Base-by-base conservation (phyloP, 2,113 vertebrate species). In the Forbesichthys papilliferus region DNA sequence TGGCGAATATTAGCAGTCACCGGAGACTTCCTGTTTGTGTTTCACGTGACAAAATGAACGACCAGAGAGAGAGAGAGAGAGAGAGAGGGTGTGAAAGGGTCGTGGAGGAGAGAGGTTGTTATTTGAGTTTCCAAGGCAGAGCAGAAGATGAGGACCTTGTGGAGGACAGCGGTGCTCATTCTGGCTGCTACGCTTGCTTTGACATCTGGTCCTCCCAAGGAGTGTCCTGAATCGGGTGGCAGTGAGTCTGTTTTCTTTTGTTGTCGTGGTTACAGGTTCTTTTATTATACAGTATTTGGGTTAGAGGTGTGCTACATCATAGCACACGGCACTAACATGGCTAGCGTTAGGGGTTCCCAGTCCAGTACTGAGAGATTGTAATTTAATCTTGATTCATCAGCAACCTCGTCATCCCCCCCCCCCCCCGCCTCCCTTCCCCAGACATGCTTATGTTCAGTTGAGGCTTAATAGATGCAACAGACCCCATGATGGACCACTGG, bases 181-280 rank as follows among this genome's bases (percentile, higher is more conserved):
- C 61, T 80, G 58, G 11, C 6, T 0, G 47, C 73, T 0, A 6
- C 56, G 7, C 27, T 11, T 11, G 20, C 11, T 33, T 9, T 18
- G 18, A 11, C 20, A 27, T 12, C 56, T 5, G 20, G 36, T 11
- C 56, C 56, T 12, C 9, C 20, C 10, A 67, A 80, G 0, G 67
- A 82, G 11, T 84, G 81, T 48, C 36, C 72, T 9, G 33, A 55
- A 49, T 84, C 77, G 79, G 68, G 72, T 0, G 1, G 69, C 73
- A 73, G 75, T 87, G 74, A 87, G 83, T 16, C 7, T n/a, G n/a
- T 1, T 16, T 14, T 16, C 6, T n/a, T 54, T n/a, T 54, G 13
- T 54, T n/a, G 7, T 13, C 52, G 7, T 13, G 82, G 16, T 56
- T 34, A 42, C 7, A 42, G 36, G 36, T 42, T 42, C 36, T 42